Evolutionary conservation across 2,888 invertebrate species (phyloP).

Genomic region (Drosophila putrida): DNA sequence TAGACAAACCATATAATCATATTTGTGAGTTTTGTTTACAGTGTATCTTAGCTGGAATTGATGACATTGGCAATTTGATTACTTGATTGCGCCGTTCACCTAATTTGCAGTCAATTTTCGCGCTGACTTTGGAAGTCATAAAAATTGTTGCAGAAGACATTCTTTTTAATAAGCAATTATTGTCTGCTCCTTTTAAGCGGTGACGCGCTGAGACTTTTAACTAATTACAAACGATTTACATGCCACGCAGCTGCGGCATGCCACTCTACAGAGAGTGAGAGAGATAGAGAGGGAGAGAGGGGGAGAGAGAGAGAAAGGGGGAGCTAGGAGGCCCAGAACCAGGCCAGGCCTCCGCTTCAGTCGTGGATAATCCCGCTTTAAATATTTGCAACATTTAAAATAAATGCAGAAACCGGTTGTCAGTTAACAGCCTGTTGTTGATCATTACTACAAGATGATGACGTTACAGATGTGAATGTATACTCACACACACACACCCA

Average conservation of each 20-base stretch:
- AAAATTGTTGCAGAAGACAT: conserved; percentile 65
- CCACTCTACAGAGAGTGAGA: neutral
- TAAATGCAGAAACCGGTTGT: conserved; percentile 73
- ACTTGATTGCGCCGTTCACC: conserved; percentile 33
- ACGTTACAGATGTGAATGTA: conserved; percentile 61
- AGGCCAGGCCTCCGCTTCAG: conserved; percentile 55
- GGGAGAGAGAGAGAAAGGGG: neutral
- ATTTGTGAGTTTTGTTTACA: neutral
- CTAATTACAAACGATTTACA: conserved; percentile 81
- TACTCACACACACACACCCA: conserved; percentile 23
- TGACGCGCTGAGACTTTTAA: conserved; percentile 73
- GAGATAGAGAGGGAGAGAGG: neutral
- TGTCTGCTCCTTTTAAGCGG: conserved; percentile 70
- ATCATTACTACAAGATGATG: conserved; percentile 52
- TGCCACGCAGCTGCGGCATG: conserved; percentile 59
- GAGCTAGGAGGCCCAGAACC: conserved; percentile 52
- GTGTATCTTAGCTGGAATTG: neutral
- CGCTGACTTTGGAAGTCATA: conserved; percentile 60
- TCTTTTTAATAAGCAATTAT: conserved; percentile 78
- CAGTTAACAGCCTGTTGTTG: conserved; percentile 47
- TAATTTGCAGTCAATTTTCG: conserved; percentile 77
- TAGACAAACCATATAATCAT: neutral
- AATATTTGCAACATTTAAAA: conserved; percentile 77
- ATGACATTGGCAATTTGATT: conserved; percentile 16
- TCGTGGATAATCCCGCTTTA: conserved; percentile 73